Evolutionary conservation across 1,140 invertebrate genomes (phyloP), one percentile per base, ranked within the genome.

Genomic region (Drosophila kanapiae): DNA sequence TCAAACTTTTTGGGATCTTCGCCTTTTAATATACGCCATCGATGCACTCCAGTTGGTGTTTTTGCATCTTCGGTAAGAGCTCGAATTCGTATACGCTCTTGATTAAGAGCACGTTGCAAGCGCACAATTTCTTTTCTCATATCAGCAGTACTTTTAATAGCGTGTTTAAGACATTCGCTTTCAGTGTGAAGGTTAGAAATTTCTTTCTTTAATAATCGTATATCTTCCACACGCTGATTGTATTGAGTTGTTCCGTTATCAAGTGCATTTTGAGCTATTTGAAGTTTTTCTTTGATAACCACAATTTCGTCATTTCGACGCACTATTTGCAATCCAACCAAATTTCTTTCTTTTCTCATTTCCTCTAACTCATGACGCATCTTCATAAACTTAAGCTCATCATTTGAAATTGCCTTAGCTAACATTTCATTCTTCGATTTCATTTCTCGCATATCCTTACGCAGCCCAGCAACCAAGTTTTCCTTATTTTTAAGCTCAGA

Each of bases 11-110:
- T 94, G 2, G 96, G 96, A 93, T 97, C 96, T 23, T 95, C 95
- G 10, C 96, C 69, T 94, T 95, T 93, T n/a, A 97, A 93, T 91
- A 96, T 95, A 60, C 96, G 93, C 96, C 96, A 96, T 37, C 96
- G 93, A 91, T 98, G 97, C 65, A 97, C 95, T 92, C 97, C 97
- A 49, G 97, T 94, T 0, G 97, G 97, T 53, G 95, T 97, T 83
- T 96, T 95, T 27, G 97, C 93, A 74, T 97, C 96, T 78, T 97
- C 96, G 77, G 97, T 96, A 4, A 97, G 85, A 3, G 96, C 96
- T 45, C 95, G 95, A 51, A 95, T 95, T n/a, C 96, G 95, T 1
- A 96, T 94, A 49, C 95, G 94, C 83, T 97, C 96, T 43, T 94
- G 94, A n/a, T 96, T 94, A 8, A 97, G 86, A 60, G 96, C 95